Evolutionary conservation across 1,140 invertebrate genomes (phyloP).

Genomic region (Apocrypta bakeri): DNA sequence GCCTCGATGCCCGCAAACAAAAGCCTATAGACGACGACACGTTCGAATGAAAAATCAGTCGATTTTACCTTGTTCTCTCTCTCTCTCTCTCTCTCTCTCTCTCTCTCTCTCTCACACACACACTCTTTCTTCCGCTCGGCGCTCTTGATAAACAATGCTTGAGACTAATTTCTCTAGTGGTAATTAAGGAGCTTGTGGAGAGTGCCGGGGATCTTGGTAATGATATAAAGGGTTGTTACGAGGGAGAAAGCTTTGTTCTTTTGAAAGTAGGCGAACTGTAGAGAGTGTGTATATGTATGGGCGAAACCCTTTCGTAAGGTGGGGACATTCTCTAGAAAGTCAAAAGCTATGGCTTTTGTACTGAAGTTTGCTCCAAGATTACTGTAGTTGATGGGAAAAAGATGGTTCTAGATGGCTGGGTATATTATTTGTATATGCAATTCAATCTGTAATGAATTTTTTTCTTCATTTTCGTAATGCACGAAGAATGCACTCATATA

Average conservation of each 20-base stretch:
- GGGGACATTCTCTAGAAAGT: neutral
- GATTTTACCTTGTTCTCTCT: neutral
- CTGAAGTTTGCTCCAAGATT: neutral
- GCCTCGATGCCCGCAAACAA: conserved; percentile 26
- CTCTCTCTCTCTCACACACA: neutral
- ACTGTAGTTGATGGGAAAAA: neutral
- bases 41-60: conserved; percentile 12
- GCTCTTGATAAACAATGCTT: conserved; percentile 16
- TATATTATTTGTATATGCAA: neutral
- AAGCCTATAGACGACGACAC: conserved; percentile 1
- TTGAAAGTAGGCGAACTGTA: neutral
- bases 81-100: neutral
- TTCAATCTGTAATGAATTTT: neutral
- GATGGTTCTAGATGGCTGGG: no score
- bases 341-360: conserved; percentile 7
- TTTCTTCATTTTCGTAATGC: no score
- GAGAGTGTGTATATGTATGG: neutral
- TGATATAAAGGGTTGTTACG: neutral
- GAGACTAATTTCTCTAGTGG: conserved; percentile 33
- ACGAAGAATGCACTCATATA: no score
- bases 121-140: neutral
- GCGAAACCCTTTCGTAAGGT: conserved; percentile 14
- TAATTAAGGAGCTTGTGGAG: conserved; percentile 30
- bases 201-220: neutral
- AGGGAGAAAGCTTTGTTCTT: conserved; percentile 16